Percentiles rank a stretch among this genome's conserved stretches.
These are phyloP conservation scores for Zaprionus ornatus DNA, from an alignment of 1,140 invertebrate species.

Conservation along the genomic window DNA sequence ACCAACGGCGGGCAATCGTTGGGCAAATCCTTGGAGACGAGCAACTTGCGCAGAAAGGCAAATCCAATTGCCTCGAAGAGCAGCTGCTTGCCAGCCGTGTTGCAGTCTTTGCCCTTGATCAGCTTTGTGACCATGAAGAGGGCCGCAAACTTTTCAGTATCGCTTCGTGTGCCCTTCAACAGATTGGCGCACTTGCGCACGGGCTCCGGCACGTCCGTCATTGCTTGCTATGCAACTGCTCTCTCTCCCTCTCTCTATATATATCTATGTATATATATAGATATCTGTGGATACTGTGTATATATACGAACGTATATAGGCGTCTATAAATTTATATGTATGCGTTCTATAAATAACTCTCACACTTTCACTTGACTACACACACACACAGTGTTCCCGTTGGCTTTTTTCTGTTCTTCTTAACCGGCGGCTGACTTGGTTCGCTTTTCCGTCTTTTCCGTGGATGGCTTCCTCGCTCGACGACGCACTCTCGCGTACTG, in stretches of 20 bases:
- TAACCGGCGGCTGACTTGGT: constrained; percentile 10
- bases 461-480: constrained; percentile 58
- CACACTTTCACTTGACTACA: constrained; percentile 80
- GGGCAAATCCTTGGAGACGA: constrained; percentile 90
- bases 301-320: constrained; percentile 15
- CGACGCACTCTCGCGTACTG: constrained; percentile 79
- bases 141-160: constrained; percentile 96
- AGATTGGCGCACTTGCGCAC: constrained; percentile 92
- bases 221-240: constrained; percentile 43
- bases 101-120: constrained; percentile 91
- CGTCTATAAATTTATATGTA: constrained; percentile 23
- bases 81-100: constrained; percentile 88
- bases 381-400: constrained; percentile 56
- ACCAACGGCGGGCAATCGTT: constrained; percentile 93
- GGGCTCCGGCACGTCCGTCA: constrained; percentile 88
- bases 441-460: constrained; percentile 17
- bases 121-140: constrained; percentile 95
- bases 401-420: constrained; percentile 22
- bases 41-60: constrained; percentile 91
- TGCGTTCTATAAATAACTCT: constrained; percentile 63
- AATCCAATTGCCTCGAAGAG: constrained; percentile 95
- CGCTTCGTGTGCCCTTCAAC: constrained; percentile 90
- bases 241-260: constrained; percentile 19
- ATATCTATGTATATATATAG: constrained; percentile 29
- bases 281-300: constrained; percentile 27